Conservation (phyloP, 2,888 invertebrate genomes). For the Drosophila multiciliata region DNA sequence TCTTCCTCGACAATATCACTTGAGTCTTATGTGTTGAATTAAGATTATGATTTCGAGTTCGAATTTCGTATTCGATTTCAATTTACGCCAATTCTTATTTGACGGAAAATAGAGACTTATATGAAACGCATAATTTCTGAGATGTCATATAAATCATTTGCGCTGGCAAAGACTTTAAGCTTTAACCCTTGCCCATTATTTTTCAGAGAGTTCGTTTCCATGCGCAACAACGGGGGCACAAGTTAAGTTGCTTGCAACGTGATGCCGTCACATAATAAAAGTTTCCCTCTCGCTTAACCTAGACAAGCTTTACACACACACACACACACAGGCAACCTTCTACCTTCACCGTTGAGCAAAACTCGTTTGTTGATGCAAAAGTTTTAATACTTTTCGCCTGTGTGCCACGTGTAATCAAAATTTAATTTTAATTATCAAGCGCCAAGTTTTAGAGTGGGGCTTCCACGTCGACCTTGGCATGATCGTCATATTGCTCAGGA, state of each 20-base stretch:
- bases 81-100: neutral
- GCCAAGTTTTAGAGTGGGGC: neutral
- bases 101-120: neutral
- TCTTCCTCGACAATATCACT: neutral
- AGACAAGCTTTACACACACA: neutral
- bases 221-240: neutral
- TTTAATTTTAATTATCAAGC: conserved; percentile 59
- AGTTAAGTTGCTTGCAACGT: conserved; percentile 1
- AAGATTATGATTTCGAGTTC: neutral
- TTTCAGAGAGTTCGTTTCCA: neutral
- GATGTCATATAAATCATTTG: neutral
- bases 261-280: neutral
- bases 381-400: conserved; percentile 10
- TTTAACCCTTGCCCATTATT: neutral
- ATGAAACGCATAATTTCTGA: neutral
- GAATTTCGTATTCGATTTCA: neutral
- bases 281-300: neutral
- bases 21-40: neutral
- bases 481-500: neutral
- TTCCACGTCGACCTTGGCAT: neutral
- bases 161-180: neutral
- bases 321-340: neutral
- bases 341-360: conserved; percentile 4
- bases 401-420: conserved; percentile 63
- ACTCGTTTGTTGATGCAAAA: conserved; percentile 3